Evolutionary conservation across 1,140 invertebrate species (phyloP).

Genomic region (Brachionus paranguensis): DNA sequence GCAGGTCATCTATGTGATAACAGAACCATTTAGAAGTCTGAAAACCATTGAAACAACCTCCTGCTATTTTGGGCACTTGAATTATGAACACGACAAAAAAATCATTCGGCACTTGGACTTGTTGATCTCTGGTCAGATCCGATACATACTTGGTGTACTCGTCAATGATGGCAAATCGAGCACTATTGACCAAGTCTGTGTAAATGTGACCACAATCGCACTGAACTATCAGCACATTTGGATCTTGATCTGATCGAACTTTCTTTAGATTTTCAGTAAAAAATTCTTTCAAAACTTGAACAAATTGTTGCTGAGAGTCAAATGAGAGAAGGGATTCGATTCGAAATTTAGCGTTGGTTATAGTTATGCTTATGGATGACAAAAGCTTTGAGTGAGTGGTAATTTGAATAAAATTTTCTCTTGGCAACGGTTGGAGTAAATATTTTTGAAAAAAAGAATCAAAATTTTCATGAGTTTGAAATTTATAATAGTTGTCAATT

Average conservation of each 20-base stretch:
- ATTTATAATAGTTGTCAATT: not conserved
- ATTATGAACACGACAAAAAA: constrained; percentile 45
- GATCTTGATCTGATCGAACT: constrained; percentile 10
- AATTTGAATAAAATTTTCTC: constrained; percentile 40
- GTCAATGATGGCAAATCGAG: constrained; percentile 43
- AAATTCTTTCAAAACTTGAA: constrained; percentile 41
- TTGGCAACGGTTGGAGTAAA: not conserved
- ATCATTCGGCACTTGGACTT: constrained; percentile 40
- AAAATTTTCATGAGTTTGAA: constrained; percentile 21
- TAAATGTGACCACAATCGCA: constrained; percentile 49
- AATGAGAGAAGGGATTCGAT: constrained; percentile 41
- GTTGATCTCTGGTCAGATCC: not conserved
- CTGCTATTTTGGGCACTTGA: constrained; percentile 47
- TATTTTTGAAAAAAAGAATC: not conserved
- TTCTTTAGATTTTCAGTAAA: not conserved
- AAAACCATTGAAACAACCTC: constrained; percentile 48
- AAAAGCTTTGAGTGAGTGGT: constrained; percentile 42
- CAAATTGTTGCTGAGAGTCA: constrained; percentile 44
- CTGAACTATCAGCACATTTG: constrained; percentile 47
- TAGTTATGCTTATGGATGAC: not conserved
- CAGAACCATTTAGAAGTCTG: constrained; percentile 42
- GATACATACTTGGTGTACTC: not conserved
- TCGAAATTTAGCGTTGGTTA: not conserved
- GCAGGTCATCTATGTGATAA: constrained; percentile 21
- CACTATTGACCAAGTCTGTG: constrained; percentile 47